These are phyloP conservation scores for human DNA, from an alignment of 2,113 vertebrate species.

Conservation along the genomic window DNA sequence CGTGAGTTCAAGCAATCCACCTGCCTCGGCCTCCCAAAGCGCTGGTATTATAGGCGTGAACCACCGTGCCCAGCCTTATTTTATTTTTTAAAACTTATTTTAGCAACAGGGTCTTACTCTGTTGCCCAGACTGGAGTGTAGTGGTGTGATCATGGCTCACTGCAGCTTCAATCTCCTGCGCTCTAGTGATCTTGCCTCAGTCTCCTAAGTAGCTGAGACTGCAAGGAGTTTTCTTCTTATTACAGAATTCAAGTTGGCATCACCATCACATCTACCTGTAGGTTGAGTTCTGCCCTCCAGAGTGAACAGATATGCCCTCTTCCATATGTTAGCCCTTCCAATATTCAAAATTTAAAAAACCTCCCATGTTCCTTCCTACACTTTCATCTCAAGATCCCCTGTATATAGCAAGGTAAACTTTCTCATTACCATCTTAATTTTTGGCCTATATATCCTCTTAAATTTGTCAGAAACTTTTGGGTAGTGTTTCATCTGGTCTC, in stretches of 20 bases:
- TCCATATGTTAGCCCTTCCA: background rate
- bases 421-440: slow-evolving; percentile 44
- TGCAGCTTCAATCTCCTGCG: background rate
- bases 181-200: background rate
- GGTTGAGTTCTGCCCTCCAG: background rate
- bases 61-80: no score
- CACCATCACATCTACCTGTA: background rate
- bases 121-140: background rate
- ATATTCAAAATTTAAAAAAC: slow-evolving; percentile 30
- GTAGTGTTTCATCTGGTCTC: slow-evolving; percentile 20
- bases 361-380: background rate
- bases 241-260: background rate
- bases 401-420: background rate
- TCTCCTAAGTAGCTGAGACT: background rate
- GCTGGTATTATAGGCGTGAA: no score
- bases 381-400: slow-evolving; percentile 26
- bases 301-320: background rate
- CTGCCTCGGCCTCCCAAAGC: no score
- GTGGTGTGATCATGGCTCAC: background rate
- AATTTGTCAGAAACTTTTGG: slow-evolving; percentile 57
- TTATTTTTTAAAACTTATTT: background rate
- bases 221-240: background rate
- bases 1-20: no score
- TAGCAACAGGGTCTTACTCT: background rate
- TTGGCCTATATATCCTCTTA: slow-evolving; percentile 32